Base-by-base conservation (phyloP, 2,113 vertebrate species). In the Xenopus borealis region DNA sequence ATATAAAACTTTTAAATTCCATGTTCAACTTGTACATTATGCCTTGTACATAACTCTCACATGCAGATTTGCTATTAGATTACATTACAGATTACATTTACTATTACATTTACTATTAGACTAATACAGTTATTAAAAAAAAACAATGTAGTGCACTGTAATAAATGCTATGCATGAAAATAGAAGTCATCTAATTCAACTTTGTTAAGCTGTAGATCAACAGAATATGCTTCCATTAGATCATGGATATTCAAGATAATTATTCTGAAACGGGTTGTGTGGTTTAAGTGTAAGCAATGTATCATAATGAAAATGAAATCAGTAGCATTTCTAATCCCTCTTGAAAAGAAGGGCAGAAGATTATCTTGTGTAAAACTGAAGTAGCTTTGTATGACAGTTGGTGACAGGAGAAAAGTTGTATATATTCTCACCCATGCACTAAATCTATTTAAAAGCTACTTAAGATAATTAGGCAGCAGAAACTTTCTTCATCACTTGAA, bases 381-480 rank as follows among this genome's bases (percentile, higher is more conserved):
- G 50, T 18, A 62, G 74, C 62, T 73, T 50, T 57, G 62, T 40
- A 73, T 58, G 52, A 64, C 71, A 72, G 62, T 30, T 63, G 30
- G 71, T 63, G 19, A 58, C 72, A 67, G 72, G 72, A 74, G 12
- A 59, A 45, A 73, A 11, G 14, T 66, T 74, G 55, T 67, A 50
- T 66, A 74, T 27, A n/a, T 46, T 46, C 63, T 66, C 55, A 66
- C 44, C 40, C 44, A 58, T 66, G 72, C 64, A 74, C 27, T 59
- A 50, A 12, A 46, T 74, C 71, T 66, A 65, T 59, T 74, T 74
- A 30, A 66, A 66, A 74, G 64, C 64, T 66, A 66, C 65, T 74
- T 74, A 67, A 74, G 72, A 74, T 74, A 74, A 74, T 72, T 47
- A 74, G 63, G 53, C 63, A 66, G 18, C 55, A 45, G 53, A 59